Percentiles rank a stretch among this genome's conserved stretches.
These are phyloP conservation scores for Atethmia centrago DNA, from an alignment of 2,888 invertebrate species.

Conservation along the genomic window DNA sequence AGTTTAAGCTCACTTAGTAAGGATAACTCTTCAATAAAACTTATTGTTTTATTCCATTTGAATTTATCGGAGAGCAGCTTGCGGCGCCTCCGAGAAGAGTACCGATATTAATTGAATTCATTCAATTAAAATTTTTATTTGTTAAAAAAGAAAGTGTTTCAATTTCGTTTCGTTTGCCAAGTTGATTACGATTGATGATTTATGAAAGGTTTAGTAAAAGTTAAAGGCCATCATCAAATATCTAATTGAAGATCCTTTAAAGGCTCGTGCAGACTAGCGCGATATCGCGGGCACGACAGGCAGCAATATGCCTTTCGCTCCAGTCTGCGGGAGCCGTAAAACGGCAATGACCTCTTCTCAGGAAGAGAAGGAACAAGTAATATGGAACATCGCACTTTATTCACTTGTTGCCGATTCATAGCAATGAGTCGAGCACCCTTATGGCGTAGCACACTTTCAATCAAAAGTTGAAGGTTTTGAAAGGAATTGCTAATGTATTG, in stretches of 20 bases:
- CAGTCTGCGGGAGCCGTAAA: too few relatives aligned
- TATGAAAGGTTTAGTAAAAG: neutral
- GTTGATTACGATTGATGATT: neutral
- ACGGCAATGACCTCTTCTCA: neutral
- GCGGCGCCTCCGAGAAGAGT: slow-evolving; percentile 6
- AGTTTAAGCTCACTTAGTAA: slow-evolving; percentile 4
- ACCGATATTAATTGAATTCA: slow-evolving; percentile 35
- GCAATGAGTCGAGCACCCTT: neutral
- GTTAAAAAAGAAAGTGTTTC: slow-evolving; percentile 24
- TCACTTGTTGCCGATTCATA: neutral
- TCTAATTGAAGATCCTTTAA: neutral
- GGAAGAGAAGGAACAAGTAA: neutral
- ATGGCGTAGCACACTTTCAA: too few relatives aligned
- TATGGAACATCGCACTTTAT: neutral
- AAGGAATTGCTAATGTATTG: too few relatives aligned
- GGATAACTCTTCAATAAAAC: slow-evolving; percentile 30
- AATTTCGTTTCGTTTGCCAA: slow-evolving; percentile 22
- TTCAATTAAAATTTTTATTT: slow-evolving; percentile 38
- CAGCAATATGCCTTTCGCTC: too few relatives aligned
- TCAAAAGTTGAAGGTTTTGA: too few relatives aligned
- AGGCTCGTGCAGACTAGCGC: too few relatives aligned
- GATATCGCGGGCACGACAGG: too few relatives aligned
- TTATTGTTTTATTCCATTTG: slow-evolving; percentile 40
- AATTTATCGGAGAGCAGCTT: slow-evolving; percentile 11
- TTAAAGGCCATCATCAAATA: neutral